These are phyloP conservation scores for Drosophila cardini DNA, from an alignment of 1,140 invertebrate genomes.

Conservation along the genomic window DNA sequence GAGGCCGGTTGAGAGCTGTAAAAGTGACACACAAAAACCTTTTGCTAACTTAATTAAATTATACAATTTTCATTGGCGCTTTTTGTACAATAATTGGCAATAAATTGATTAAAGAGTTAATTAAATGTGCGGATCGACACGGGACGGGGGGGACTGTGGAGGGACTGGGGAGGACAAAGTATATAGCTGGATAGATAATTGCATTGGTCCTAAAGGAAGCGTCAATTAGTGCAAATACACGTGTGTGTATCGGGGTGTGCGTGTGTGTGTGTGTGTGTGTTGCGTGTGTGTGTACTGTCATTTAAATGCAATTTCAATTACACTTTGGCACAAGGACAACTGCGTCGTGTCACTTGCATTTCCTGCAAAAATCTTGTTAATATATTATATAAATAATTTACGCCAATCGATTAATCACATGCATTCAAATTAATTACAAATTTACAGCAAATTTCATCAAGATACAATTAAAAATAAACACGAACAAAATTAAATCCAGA, in stretches of 20 bases:
- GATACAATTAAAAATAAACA: not conserved
- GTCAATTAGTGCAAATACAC: slow-evolving; percentile 27
- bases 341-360: slow-evolving; percentile 1
- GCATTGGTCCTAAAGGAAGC: slow-evolving; percentile 55
- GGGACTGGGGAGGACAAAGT: slow-evolving; percentile 2
- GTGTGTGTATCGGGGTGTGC: slow-evolving; percentile 3
- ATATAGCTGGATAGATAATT: slow-evolving; percentile 70
- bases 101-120: slow-evolving; percentile 82
- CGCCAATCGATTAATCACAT: slow-evolving; percentile 23
- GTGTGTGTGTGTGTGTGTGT: slow-evolving; percentile 3
- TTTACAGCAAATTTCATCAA: slow-evolving; percentile 14
- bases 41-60: slow-evolving; percentile 82
- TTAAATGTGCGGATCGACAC: slow-evolving; percentile 75
- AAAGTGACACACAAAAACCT: slow-evolving; percentile 72
- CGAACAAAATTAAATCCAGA: too few relatives aligned
- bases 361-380: slow-evolving; percentile 28
- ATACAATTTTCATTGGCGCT: slow-evolving; percentile 77
- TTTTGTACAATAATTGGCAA: slow-evolving; percentile 80
- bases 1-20: not conserved
- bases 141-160: too few relatives aligned
- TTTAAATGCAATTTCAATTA: slow-evolving; percentile 51
- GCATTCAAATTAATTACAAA: slow-evolving; percentile 19
- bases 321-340: slow-evolving; percentile 8
- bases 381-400: slow-evolving; percentile 33
- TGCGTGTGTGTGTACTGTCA: slow-evolving; percentile 19